Percentiles rank a stretch among this genome's conserved stretches.
Conservation (phyloP, 2,113 vertebrate species). For the Trichechus manatus region DNA sequence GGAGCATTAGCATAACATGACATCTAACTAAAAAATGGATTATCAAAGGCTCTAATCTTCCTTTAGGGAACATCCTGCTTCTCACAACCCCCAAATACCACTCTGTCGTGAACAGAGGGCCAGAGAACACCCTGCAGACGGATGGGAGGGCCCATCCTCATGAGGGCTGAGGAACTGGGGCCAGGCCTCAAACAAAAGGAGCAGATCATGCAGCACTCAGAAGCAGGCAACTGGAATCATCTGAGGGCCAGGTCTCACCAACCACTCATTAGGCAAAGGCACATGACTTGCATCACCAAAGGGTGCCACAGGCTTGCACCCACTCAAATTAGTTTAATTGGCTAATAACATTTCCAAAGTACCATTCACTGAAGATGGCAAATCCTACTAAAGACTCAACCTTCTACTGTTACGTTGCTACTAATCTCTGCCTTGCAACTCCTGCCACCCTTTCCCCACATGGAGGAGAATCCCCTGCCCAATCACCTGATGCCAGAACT, state of each 20-base stretch:
- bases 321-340: conserved; percentile 26
- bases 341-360: conserved; percentile 7
- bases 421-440: neutral
- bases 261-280: neutral
- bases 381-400: neutral
- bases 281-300: neutral
- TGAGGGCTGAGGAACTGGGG: neutral
- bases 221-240: neutral
- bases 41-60: neutral
- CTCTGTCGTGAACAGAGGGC: neutral
- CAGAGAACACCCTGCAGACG: neutral
- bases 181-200: neutral
- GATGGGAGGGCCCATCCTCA: neutral
- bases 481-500: neutral
- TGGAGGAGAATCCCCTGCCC: neutral
- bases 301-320: neutral
- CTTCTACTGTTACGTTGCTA: neutral
- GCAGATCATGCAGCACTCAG: accelerated
- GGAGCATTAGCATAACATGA: neutral
- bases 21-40: neutral
- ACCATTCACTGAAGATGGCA: neutral
- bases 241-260: neutral
- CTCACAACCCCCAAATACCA: neutral
- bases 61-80: neutral
- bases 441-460: neutral